Conservation (phyloP, 2,113 vertebrate genomes). For the Atlantisia rogersi region DNA sequence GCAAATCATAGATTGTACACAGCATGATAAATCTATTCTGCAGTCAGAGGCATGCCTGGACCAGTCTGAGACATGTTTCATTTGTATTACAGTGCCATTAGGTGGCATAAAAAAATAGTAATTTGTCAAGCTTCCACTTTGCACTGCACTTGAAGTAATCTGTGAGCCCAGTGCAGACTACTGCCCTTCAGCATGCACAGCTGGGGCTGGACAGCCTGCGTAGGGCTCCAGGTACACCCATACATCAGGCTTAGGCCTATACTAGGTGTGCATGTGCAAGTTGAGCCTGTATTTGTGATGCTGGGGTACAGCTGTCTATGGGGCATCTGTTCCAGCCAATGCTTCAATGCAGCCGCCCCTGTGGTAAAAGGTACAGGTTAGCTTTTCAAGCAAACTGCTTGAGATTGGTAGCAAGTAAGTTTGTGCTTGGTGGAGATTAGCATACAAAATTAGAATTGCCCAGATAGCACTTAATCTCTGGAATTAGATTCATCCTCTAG, state of each 20-base stretch:
- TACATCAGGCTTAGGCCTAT: neutral
- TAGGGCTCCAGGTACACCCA: neutral
- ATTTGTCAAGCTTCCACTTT: neutral
- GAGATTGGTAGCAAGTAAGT: neutral
- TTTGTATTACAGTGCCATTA: neutral
- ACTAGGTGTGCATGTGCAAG: neutral
- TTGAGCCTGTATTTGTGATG: neutral
- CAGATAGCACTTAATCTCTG: neutral
- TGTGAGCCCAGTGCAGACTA: neutral
- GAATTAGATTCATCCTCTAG: neutral
- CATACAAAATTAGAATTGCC: neutral
- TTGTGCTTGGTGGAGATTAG: neutral
- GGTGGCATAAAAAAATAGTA: neutral
- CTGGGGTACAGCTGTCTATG: neutral
- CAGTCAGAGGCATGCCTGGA: slow-evolving; percentile 6
- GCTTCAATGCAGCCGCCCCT: neutral
- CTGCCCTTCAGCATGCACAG: neutral
- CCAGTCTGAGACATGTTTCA: neutral
- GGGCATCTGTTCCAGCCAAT: rapidly evolving
- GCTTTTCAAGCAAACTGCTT: neutral
- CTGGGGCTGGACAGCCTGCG: neutral
- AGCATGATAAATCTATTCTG: neutral
- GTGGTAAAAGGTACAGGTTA: neutral
- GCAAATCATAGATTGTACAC: neutral
- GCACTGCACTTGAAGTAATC: neutral